These are phyloP conservation scores for Pachypeltis micranthus DNA, from an alignment of 1,140 invertebrate genomes.

Conservation along the genomic window DNA sequence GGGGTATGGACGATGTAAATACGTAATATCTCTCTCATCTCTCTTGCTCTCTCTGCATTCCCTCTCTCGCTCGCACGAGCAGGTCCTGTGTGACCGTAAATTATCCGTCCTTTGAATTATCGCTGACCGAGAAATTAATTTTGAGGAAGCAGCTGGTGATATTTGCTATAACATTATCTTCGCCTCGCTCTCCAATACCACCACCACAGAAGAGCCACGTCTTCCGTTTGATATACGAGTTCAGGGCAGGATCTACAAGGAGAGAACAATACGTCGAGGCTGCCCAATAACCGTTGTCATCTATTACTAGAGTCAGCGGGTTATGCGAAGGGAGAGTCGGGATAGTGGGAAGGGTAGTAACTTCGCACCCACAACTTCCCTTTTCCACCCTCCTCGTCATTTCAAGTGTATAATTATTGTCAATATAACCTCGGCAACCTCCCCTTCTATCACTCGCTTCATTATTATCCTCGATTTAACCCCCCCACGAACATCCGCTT, in stretches of 20 bases:
- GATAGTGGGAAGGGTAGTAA: too few relatives aligned
- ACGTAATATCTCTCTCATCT: too few relatives aligned
- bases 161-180: background rate
- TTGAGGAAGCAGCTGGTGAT: background rate
- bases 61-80: too few relatives aligned
- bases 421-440: background rate
- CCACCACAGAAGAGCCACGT: too few relatives aligned
- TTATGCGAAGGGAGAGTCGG: too few relatives aligned
- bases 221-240: background rate
- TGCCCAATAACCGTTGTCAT: background rate
- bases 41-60: too few relatives aligned
- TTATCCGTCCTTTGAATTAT: background rate
- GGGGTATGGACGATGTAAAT: too few relatives aligned
- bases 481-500: background rate
- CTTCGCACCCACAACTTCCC: background rate
- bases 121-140: background rate
- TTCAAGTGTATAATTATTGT: background rate
- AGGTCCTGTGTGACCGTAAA: too few relatives aligned
- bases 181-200: too few relatives aligned
- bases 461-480: background rate
- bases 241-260: too few relatives aligned
- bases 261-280: background rate
- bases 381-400: too few relatives aligned
- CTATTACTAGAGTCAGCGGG: background rate
- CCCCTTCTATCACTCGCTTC: background rate